A percentile compares a stretch with the other conserved stretches of the same genome.
These are phyloP conservation scores for Drosophila mauritiana DNA, from an alignment of 1,140 invertebrate genomes.

Conservation along the genomic window DNA sequence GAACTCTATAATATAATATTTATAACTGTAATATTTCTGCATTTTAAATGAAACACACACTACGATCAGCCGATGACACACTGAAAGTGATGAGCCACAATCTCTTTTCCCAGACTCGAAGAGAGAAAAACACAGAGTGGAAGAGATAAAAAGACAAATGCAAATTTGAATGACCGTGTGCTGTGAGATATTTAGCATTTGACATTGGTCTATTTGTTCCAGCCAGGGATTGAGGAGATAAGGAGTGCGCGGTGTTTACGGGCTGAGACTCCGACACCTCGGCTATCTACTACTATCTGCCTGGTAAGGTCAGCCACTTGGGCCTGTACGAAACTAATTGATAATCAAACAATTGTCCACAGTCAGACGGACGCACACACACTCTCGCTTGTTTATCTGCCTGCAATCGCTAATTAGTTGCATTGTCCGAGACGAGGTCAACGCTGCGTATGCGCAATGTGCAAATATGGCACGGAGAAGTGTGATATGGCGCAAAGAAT, in stretches of 20 bases:
- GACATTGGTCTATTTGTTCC: slow-evolving; percentile 35
- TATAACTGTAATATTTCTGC: neutral
- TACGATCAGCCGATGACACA: slow-evolving; percentile 3
- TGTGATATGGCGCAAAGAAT: slow-evolving; percentile 8
- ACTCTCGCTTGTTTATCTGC: slow-evolving; percentile 38
- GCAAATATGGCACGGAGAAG: slow-evolving; percentile 58
- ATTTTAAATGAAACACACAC: neutral
- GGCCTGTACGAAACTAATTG: slow-evolving; percentile 60
- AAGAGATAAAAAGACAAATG: slow-evolving; percentile 14
- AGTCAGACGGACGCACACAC: neutral
- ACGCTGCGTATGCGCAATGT: slow-evolving; percentile 76
- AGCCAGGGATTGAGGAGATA: slow-evolving; percentile 14
- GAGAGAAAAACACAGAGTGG: neutral
- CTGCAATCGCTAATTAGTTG: slow-evolving; percentile 63
- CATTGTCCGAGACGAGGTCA: slow-evolving; percentile 49
- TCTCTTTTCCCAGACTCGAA: neutral
- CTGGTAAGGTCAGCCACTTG: slow-evolving; percentile 47
- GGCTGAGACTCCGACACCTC: slow-evolving; percentile 10
- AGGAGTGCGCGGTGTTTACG: neutral
- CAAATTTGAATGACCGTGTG: slow-evolving; percentile 23
- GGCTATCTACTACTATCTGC: slow-evolving; percentile 41
- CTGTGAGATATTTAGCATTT: slow-evolving; percentile 26
- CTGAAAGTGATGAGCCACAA: neutral
- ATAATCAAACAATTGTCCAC: slow-evolving; percentile 71
- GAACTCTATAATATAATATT: too few species aligned